These are phyloP conservation scores for Aplodontia rufa DNA, from an alignment of 2,113 vertebrate species.

Conservation along the genomic window DNA sequence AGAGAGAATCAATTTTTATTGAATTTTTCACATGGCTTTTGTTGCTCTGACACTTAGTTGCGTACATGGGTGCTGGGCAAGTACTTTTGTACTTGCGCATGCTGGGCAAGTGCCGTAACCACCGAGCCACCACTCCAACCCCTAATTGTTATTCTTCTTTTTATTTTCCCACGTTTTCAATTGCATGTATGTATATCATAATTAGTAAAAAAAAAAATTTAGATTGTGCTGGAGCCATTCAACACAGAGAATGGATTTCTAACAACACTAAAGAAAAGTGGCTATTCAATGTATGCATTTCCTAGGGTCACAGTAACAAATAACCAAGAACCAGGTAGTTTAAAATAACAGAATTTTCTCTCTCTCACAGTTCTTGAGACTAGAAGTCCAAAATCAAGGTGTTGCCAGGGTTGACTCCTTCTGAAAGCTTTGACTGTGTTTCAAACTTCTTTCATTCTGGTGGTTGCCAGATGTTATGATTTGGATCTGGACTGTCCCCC, in stretches of 20 bases:
- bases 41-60: too few species aligned
- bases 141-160: slow-evolving; percentile 9
- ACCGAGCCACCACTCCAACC: too few species aligned
- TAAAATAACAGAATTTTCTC: neutral
- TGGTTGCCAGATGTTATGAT: neutral
- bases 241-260: neutral
- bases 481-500: too few species aligned
- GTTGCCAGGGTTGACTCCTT: neutral
- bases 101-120: too few species aligned
- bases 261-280: slow-evolving; percentile 4
- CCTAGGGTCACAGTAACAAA: neutral
- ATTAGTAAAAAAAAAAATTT: slow-evolving; percentile 2
- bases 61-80: too few species aligned
- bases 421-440: neutral
- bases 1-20: too few species aligned
- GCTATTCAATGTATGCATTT: neutral
- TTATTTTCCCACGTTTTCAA: neutral
- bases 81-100: too few species aligned
- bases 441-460: neutral
- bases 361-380: neutral
- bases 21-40: too few species aligned
- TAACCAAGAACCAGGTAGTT: neutral
- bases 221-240: neutral
- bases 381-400: neutral
- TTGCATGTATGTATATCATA: neutral